Conservation (phyloP, 2,888 invertebrate species). For the Julus scanicus region DNA sequence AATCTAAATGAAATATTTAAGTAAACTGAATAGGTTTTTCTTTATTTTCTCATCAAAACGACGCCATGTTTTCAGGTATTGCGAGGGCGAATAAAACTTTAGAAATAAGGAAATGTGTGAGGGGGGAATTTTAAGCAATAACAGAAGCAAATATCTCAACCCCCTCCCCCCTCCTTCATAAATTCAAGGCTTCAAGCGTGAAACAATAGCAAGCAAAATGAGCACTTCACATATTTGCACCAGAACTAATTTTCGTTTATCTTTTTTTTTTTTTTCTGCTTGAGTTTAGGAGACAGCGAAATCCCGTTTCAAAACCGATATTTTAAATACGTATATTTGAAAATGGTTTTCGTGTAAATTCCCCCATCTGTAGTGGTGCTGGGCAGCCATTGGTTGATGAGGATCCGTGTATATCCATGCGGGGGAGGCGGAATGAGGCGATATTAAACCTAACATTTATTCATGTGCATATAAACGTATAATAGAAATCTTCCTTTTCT, state of each 20-base stretch:
- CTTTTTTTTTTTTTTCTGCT: background rate
- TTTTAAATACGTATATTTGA: constrained; percentile 41
- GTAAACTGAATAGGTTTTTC: background rate
- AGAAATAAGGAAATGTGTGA: background rate
- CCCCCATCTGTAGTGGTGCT: background rate
- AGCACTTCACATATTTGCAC: constrained; percentile 49
- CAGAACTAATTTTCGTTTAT: constrained; percentile 54
- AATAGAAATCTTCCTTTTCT: constrained; percentile 39
- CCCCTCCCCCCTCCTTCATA: constrained; percentile 9
- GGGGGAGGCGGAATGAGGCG: constrained; percentile 1
- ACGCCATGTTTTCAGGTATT: background rate
- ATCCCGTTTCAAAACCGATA: constrained; percentile 34
- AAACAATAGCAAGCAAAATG: constrained; percentile 46
- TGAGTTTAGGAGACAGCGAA: background rate
- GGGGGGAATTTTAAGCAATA: background rate
- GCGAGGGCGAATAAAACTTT: background rate
- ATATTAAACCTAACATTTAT: constrained; percentile 42
- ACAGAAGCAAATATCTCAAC: background rate
- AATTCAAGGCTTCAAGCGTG: constrained; percentile 48
- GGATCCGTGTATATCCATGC: background rate
- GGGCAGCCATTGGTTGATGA: constrained; percentile 27
- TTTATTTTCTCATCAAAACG: background rate
- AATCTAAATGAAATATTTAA: constrained; percentile 33
- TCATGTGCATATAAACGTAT: constrained; percentile 28
- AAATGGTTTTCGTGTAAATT: constrained; percentile 38